phyloP scores from a whole-genome alignment of 2,888 invertebrate species.

The Phortica magna region DNA sequence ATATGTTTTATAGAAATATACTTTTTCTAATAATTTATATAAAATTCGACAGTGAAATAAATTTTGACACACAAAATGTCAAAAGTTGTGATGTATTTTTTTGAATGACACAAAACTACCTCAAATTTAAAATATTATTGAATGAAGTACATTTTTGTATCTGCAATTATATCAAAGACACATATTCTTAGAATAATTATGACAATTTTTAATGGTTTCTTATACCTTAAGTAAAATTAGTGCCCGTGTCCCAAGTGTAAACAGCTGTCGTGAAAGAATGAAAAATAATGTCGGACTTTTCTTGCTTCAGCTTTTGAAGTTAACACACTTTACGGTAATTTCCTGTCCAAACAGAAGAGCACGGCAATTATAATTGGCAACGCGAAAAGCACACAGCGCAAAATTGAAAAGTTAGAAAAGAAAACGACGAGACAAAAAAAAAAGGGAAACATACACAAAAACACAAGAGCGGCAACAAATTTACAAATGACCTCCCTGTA shows the following conservation, averaged over 20 bases:
- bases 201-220: too few relatives aligned
- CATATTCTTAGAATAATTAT: too few relatives aligned
- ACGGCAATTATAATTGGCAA: constrained; percentile 32
- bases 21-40: too few relatives aligned
- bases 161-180: too few relatives aligned
- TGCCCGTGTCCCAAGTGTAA: neutral
- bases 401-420: constrained; percentile 8
- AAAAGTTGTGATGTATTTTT: too few relatives aligned
- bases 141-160: too few relatives aligned
- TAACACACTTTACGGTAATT: constrained; percentile 51
- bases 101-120: too few relatives aligned
- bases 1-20: too few relatives aligned
- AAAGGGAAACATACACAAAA: neutral
- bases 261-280: constrained; percentile 5
- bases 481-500: constrained; percentile 20
- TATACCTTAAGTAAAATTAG: too few relatives aligned
- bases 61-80: too few relatives aligned
- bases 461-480: constrained; percentile 2
- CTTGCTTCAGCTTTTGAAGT: constrained; percentile 46
- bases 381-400: constrained; percentile 9
- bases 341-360: constrained; percentile 55
- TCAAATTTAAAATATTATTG: too few relatives aligned
- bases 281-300: constrained; percentile 38
- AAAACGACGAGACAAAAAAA: neutral
- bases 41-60: too few relatives aligned